These are phyloP conservation scores for Phalacrocorax carbo DNA, from an alignment of 2,113 vertebrate genomes.

Conservation along the genomic window DNA sequence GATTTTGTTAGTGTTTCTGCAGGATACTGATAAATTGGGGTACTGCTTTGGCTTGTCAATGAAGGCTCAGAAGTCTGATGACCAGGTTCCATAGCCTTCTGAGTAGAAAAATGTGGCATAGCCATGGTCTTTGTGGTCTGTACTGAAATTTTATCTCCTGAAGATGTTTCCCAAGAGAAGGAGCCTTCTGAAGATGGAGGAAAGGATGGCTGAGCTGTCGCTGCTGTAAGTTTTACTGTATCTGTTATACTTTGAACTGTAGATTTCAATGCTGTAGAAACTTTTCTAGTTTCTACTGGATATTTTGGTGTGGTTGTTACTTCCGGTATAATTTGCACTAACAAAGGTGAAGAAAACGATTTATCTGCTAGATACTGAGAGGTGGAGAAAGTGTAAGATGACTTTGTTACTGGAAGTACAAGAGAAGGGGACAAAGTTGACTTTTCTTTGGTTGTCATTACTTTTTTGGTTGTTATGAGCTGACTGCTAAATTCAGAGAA, in stretches of 20 bases:
- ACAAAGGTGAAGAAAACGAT: not conserved
- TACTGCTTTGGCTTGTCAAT: constrained; percentile 36
- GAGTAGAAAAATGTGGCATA: constrained; percentile 21
- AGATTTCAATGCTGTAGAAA: not conserved
- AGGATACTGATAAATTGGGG: not conserved
- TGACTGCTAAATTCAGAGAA: not conserved
- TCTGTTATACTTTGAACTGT: not conserved
- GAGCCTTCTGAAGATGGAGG: not conserved
- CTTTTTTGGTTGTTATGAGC: not conserved
- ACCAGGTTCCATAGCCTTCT: not conserved
- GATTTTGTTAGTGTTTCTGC: not conserved
- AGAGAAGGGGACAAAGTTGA: not conserved
- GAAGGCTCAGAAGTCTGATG: constrained; percentile 29
- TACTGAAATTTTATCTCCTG: not conserved
- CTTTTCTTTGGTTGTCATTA: not conserved
- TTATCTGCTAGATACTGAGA: not conserved
- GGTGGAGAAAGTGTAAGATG: not conserved
- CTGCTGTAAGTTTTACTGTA: not conserved
- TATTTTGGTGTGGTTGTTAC: not conserved
- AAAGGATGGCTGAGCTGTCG: not conserved
- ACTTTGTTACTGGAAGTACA: not conserved
- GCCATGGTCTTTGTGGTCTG: not conserved
- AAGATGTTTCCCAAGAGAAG: constrained; percentile 13
- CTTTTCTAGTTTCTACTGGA: not conserved
- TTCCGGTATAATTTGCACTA: not conserved